These are phyloP conservation scores for Lasioglossum baleicum DNA, from an alignment of 1,140 invertebrate species.

Conservation along the genomic window DNA sequence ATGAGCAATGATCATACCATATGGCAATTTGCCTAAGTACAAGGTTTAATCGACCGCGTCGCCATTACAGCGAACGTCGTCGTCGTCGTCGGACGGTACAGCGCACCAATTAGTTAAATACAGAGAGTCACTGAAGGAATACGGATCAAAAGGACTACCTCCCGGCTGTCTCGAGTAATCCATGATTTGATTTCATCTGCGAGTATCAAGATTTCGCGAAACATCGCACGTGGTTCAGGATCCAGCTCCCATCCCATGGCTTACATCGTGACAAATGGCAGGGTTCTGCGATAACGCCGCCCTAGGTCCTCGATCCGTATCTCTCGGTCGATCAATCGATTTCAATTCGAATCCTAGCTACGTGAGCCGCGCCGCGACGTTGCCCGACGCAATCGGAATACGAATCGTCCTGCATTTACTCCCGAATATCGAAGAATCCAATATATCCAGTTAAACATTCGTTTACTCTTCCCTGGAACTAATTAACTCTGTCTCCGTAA, in stretches of 20 bases:
- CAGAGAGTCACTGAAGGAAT: constrained; percentile 30
- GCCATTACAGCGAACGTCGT: neutral
- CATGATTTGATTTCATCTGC: constrained; percentile 44
- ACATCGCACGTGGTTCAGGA: constrained; percentile 27
- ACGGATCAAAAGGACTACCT: neutral
- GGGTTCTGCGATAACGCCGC: constrained; percentile 65
- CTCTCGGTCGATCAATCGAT: constrained; percentile 57
- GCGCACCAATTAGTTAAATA: constrained; percentile 27
- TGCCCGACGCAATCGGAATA: constrained; percentile 31
- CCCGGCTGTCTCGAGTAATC: constrained; percentile 38
- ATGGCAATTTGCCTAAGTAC: constrained; percentile 9
- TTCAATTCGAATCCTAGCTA: constrained; percentile 54
- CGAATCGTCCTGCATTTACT: neutral
- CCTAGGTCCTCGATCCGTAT: constrained; percentile 55
- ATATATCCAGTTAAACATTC: neutral
- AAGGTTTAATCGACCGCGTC: constrained; percentile 14
- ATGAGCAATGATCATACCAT: neutral
- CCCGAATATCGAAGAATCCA: neutral
- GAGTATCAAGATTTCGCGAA: constrained; percentile 28
- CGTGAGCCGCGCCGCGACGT: constrained; percentile 14
- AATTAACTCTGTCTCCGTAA: too few relatives aligned
- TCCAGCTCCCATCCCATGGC: constrained; percentile 52
- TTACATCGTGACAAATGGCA: constrained; percentile 68
- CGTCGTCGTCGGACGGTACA: constrained; percentile 1
- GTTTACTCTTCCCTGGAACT: neutral